Evolutionary conservation across 1,140 invertebrate species (phyloP).

Genomic region (Papilio aristodemus): DNA sequence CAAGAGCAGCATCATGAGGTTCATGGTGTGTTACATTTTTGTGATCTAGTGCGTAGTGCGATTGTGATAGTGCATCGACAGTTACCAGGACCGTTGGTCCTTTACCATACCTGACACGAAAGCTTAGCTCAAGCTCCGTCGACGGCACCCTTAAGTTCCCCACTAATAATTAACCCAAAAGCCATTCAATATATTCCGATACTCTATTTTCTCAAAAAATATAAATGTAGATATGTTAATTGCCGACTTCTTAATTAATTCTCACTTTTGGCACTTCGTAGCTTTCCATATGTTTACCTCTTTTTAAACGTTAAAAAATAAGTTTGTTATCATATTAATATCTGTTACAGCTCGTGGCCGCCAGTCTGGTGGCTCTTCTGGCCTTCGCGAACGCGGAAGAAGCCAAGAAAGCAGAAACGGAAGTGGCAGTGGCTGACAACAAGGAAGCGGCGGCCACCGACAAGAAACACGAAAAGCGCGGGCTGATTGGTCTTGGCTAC

Average conservation of each 20-base stretch:
- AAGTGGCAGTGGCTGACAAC: slow-evolving; percentile 74
- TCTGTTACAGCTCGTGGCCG: slow-evolving; percentile 76
- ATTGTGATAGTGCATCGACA: slow-evolving; percentile 50
- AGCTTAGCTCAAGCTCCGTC: background rate
- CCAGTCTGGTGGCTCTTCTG: slow-evolving; percentile 81
- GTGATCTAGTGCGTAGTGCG: slow-evolving; percentile 50
- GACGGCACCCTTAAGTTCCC: background rate
- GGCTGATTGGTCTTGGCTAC: slow-evolving; percentile 81
- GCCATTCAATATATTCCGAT: background rate
- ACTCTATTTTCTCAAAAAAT: background rate
- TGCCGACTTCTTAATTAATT: background rate
- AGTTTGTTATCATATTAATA: slow-evolving; percentile 26
- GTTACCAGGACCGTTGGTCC: slow-evolving; percentile 49
- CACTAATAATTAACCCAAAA: background rate
- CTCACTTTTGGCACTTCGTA: background rate
- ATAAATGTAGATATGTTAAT: background rate
- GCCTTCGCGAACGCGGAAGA: slow-evolving; percentile 78
- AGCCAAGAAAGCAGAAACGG: slow-evolving; percentile 80
- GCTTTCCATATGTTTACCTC: background rate
- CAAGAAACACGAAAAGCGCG: slow-evolving; percentile 88
- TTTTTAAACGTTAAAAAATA: slow-evolving; percentile 1
- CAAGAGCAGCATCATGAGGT: slow-evolving; percentile 79
- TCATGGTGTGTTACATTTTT: slow-evolving; percentile 73
- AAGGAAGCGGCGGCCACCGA: slow-evolving; percentile 72
- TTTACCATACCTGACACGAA: slow-evolving; percentile 39